These are phyloP conservation scores for Pangasius krempfi DNA, from an alignment of 2,797 vertebrate genomes.

Conservation along the genomic window DNA sequence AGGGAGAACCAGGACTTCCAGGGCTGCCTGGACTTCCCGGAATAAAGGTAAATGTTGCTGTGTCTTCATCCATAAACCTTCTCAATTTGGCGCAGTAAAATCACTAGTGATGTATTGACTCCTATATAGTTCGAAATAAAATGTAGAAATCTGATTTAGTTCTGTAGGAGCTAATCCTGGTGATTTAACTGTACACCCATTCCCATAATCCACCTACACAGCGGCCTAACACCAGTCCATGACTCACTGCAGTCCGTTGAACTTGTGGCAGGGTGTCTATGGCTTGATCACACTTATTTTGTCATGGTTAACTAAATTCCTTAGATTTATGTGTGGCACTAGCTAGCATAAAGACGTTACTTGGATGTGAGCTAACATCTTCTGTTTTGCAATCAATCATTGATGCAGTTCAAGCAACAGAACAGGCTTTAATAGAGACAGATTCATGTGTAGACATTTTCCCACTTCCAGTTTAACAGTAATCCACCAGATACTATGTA, in stretches of 20 bases:
- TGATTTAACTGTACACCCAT: slow-evolving; percentile 30
- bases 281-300: slow-evolving; percentile 31
- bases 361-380: not conserved
- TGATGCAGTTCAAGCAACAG: slow-evolving; percentile 8
- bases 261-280: slow-evolving; percentile 27
- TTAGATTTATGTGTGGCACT: slow-evolving; percentile 20
- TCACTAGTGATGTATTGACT: slow-evolving; percentile 37
- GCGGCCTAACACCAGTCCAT: slow-evolving; percentile 1
- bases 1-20: slow-evolving; percentile 99
- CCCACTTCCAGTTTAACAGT: not conserved
- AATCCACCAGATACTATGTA: slow-evolving; percentile 1
- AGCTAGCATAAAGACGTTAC: slow-evolving; percentile 9
- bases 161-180: slow-evolving; percentile 23
- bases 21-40: slow-evolving; percentile 99
- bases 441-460: not conserved
- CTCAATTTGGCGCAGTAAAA: slow-evolving; percentile 30
- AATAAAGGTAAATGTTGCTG: slow-evolving; percentile 94
- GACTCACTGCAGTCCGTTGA: slow-evolving; percentile 11
- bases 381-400: slow-evolving; percentile 21
- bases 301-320: slow-evolving; percentile 9
- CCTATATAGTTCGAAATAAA: slow-evolving; percentile 9
- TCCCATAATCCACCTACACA: slow-evolving; percentile 39
- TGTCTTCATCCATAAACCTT: slow-evolving; percentile 67
- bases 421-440: not conserved
- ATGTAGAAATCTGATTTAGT: slow-evolving; percentile 16